These are phyloP conservation scores for Antheraea mylitta DNA, from an alignment of 1,140 invertebrate species.

Conservation along the genomic window DNA sequence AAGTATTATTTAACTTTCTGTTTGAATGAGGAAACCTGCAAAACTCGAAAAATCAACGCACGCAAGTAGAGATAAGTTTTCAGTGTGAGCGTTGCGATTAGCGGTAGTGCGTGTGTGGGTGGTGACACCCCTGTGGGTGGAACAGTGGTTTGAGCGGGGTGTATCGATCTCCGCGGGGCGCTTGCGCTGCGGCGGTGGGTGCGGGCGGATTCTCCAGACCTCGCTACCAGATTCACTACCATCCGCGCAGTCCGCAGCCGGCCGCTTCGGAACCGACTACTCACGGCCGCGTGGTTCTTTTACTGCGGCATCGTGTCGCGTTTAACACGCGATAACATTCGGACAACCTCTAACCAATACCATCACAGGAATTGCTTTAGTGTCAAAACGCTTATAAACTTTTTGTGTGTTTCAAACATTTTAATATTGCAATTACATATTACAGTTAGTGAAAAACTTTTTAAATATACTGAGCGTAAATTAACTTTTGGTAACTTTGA, in stretches of 20 bases:
- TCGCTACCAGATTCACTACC: slow-evolving; percentile 40
- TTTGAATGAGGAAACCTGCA: slow-evolving; percentile 15
- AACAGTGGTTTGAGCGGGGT: slow-evolving; percentile 61
- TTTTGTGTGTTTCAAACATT: slow-evolving; percentile 5
- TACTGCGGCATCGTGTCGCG: slow-evolving; percentile 57
- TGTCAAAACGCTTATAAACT: slow-evolving; percentile 32
- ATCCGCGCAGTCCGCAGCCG: slow-evolving; percentile 70
- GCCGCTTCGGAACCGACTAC: slow-evolving; percentile 61
- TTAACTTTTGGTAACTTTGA: slow-evolving; percentile 5
- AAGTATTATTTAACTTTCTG: not conserved
- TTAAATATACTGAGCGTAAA: not conserved
- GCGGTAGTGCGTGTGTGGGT: slow-evolving; percentile 41
- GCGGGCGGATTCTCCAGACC: slow-evolving; percentile 46
- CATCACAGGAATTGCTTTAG: slow-evolving; percentile 60
- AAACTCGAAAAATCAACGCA: slow-evolving; percentile 46
- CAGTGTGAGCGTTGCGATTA: slow-evolving; percentile 48
- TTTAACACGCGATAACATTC: slow-evolving; percentile 61
- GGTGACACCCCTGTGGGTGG: slow-evolving; percentile 39
- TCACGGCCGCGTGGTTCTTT: slow-evolving; percentile 19
- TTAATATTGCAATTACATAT: slow-evolving; percentile 7
- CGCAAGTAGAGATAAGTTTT: slow-evolving; percentile 44
- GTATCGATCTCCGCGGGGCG: slow-evolving; percentile 73
- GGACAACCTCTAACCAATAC: slow-evolving; percentile 55
- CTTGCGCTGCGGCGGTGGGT: slow-evolving; percentile 58
- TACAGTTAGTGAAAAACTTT: slow-evolving; percentile 26